These are phyloP conservation scores for Aurelia sp. DNA, from an alignment of 30 jellyfish, hydroid and myxozoan species.

Conservation along the genomic window DNA sequence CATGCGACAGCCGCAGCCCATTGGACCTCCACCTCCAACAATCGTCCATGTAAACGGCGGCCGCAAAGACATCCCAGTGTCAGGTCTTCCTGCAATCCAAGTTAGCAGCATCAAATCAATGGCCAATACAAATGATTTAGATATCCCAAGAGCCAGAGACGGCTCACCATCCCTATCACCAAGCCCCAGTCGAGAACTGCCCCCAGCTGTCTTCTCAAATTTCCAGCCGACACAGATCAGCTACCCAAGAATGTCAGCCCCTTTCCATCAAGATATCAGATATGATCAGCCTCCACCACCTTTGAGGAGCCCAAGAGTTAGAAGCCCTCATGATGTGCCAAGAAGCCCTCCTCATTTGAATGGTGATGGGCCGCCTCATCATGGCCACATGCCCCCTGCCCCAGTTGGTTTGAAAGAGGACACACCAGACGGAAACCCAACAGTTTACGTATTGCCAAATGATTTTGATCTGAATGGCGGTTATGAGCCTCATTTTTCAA, in stretches of 20 bases:
- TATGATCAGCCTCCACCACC: slow-evolving; percentile 83
- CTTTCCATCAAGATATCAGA: slow-evolving; percentile 66
- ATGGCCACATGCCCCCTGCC: slow-evolving; percentile 41
- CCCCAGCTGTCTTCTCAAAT: slow-evolving; percentile 46
- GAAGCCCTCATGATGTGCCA: slow-evolving; percentile 75
- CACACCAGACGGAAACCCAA: slow-evolving; percentile 86
- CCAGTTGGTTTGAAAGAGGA: slow-evolving; percentile 60
- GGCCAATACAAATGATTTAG: slow-evolving; percentile 46
- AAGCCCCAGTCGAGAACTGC: slow-evolving; percentile 62
- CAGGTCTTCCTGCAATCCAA: slow-evolving; percentile 71
- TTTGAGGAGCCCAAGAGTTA: slow-evolving; percentile 53
- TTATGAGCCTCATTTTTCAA: slow-evolving; percentile 73
- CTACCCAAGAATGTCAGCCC: slow-evolving; percentile 58
- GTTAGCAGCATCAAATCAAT: slow-evolving; percentile 64
- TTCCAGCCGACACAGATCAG: slow-evolving; percentile 58
- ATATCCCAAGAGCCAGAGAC: slow-evolving; percentile 59
- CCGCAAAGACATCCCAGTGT: slow-evolving; percentile 66
- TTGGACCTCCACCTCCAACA: slow-evolving; percentile 70
- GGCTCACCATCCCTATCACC: slow-evolving; percentile 79
- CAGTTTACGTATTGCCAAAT: slow-evolving; percentile 95
- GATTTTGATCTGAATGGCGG: slow-evolving; percentile 91
- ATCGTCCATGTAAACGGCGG: slow-evolving; percentile 68
- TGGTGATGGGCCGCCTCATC: slow-evolving; percentile 60
- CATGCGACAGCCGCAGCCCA: slow-evolving; percentile 70
- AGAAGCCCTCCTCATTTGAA: slow-evolving; percentile 80